Evolutionary conservation across 2,888 invertebrate species (phyloP).

Genomic region (Subacronicta megacephala): DNA sequence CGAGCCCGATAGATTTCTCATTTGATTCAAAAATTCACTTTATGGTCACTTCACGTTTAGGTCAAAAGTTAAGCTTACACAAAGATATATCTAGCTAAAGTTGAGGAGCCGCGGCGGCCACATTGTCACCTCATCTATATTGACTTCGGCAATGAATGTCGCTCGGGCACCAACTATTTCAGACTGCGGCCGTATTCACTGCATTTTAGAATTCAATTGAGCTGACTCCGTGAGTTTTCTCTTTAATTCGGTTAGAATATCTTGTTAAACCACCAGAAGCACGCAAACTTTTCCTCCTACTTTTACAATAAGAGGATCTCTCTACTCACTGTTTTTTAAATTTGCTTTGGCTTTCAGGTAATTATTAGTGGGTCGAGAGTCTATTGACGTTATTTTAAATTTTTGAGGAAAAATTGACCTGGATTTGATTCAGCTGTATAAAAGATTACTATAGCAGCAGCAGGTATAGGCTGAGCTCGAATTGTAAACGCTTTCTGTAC

Average conservation of each 20-base stretch:
- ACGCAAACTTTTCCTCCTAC: constrained; percentile 26
- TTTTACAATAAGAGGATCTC: constrained; percentile 31
- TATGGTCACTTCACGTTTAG: constrained; percentile 15
- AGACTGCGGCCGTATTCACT: constrained; percentile 23
- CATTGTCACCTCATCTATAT: constrained; percentile 45
- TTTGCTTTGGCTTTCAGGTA: constrained; percentile 10
- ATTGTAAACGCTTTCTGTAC: no score
- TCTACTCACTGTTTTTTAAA: constrained; percentile 16
- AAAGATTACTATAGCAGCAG: no score
- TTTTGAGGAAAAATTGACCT: constrained; percentile 2
- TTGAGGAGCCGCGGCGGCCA: constrained; percentile 24
- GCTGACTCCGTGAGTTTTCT: constrained; percentile 41
- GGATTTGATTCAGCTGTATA: constrained; percentile 1
- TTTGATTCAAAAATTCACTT: constrained; percentile 16
- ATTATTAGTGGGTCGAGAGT: constrained; percentile 1
- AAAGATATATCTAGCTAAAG: constrained; percentile 37
- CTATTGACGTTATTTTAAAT: constrained; percentile 5
- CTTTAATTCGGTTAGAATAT: constrained; percentile 40
- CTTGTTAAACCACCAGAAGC: constrained; percentile 27
- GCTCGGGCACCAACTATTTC: constrained; percentile 20
- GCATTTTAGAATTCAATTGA: constrained; percentile 49
- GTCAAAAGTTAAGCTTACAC: constrained; percentile 13
- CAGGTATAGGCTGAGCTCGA: no score
- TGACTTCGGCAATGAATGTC: constrained; percentile 24
- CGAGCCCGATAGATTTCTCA: not conserved